Evolutionary conservation across 2,113 vertebrate genomes (phyloP), one percentile per base, ranked within the genome.

Genomic region (Puntigrus tetrazona): DNA sequence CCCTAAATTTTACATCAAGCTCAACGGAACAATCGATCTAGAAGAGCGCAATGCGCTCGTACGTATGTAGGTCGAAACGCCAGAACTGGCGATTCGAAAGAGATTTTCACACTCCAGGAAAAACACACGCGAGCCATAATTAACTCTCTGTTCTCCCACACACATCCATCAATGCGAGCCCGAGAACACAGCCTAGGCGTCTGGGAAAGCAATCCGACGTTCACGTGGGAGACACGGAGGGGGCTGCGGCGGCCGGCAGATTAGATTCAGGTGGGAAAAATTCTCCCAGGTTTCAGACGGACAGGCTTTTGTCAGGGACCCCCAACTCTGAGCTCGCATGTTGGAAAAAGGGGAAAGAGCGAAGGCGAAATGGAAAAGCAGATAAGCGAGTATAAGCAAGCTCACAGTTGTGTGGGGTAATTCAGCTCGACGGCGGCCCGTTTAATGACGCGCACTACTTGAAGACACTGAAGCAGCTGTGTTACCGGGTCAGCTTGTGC

Each of bases 181-280:
- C 88, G 82, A 90, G 84, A 78, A 81, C 79, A 90, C 83, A 86
- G 82, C 85, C 72, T 61, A 3, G 6, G 2, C 83, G 91, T 93
- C 92, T 92, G 93, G 91, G 90, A 94, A 95, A 94, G 93, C 91
- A 92, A 91, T 94, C 86, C 88, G 90, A 89, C 90, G 93, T 89
- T 85, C 91, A 90, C 89, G 87, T 88, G 84, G 85, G 84, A 81
- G 85, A 90, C 38, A 25, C n/a, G 25, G 84, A 89, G 88, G 92
- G 78, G 69, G 57, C 41, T 65, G 75, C 78, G 7, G 89, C 92
- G 88, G 88, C 86, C 87, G 91, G 89, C 82, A 92, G 91, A 94
- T 94, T 92, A 93, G 93, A 92, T 86, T 87, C 84, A 90, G 90
- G 90, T 84, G 87, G 92, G 90, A 94, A 92, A n/a, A 93, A 93